Conservation (phyloP, 1,140 invertebrate species). For the Hetaerina americana region DNA sequence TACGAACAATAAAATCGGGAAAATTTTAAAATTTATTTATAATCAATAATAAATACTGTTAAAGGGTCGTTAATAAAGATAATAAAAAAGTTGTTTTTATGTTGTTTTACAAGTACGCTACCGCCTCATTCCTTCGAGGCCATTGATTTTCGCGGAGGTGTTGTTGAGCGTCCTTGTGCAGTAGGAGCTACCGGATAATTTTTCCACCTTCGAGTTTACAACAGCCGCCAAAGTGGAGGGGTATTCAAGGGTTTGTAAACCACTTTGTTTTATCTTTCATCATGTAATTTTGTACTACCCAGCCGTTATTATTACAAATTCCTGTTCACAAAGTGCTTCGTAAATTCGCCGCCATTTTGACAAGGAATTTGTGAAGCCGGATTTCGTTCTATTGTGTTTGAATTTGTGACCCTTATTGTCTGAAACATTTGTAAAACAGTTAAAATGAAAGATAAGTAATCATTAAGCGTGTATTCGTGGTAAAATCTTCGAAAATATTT, state of each 20-base stretch:
- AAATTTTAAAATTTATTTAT: not conserved
- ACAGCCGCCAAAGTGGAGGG: not conserved
- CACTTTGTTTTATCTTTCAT: not conserved
- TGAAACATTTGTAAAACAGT: too few species aligned
- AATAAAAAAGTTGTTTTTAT: not conserved
- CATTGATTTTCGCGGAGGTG: not conserved
- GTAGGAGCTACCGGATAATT: too few species aligned
- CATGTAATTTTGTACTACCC: not conserved
- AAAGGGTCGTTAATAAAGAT: not conserved
- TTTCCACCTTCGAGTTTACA: not conserved
- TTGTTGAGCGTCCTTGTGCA: not conserved
- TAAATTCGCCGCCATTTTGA: not conserved
- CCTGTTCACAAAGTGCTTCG: not conserved
- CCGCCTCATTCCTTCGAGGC: not conserved
- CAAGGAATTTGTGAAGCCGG: not conserved
- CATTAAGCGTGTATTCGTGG: too few species aligned
- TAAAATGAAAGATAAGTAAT: too few species aligned
- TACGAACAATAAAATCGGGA: too few species aligned
- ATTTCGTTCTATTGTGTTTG: too few species aligned
- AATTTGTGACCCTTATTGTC: too few species aligned
- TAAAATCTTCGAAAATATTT: too few species aligned
- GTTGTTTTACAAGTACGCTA: not conserved
- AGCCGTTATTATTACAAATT: too few species aligned
- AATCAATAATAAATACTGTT: not conserved
- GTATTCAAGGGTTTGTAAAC: not conserved